phyloP scores from a whole-genome alignment of 1,140 invertebrate genomes.

The Hesperophylax magnus region DNA sequence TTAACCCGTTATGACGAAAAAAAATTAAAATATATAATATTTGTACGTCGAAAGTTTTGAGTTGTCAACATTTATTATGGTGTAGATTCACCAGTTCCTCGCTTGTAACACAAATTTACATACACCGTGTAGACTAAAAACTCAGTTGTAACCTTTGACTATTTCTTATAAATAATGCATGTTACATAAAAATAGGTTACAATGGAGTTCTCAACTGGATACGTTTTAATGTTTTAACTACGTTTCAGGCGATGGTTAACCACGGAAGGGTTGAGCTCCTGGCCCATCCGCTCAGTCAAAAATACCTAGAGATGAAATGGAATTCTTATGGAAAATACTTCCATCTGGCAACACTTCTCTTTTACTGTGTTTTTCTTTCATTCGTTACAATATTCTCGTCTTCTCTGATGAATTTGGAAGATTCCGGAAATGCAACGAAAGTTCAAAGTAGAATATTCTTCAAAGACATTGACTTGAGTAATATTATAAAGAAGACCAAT shows the following conservation, averaged over 20 bases:
- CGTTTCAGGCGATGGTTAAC: constrained; percentile 81
- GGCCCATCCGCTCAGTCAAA: constrained; percentile 86
- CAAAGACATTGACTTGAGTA: constrained; percentile 12
- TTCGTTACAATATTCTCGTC: constrained; percentile 82
- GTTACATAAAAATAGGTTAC: too few relatives aligned
- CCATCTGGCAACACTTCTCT: constrained; percentile 81
- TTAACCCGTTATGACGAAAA: too few relatives aligned
- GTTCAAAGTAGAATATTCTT: neutral
- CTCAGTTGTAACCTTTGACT: too few relatives aligned
- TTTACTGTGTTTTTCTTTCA: constrained; percentile 83
- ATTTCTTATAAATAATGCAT: too few relatives aligned
- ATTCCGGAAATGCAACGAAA: neutral
- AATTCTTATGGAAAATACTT: constrained; percentile 90
- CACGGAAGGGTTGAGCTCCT: constrained; percentile 85
- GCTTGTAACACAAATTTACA: too few relatives aligned
- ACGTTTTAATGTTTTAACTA: too few relatives aligned
- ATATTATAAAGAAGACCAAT: constrained; percentile 4
- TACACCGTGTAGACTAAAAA: too few relatives aligned
- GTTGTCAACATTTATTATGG: too few relatives aligned
- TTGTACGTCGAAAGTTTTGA: too few relatives aligned
- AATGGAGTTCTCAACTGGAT: too few relatives aligned
- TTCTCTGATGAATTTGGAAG: constrained; percentile 70
- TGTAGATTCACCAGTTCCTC: too few relatives aligned
- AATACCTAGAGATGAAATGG: constrained; percentile 91
- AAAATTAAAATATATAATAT: too few relatives aligned